These are phyloP conservation scores for Xerus rutilus DNA, from an alignment of 2,797 vertebrate genomes.

Conservation along the genomic window DNA sequence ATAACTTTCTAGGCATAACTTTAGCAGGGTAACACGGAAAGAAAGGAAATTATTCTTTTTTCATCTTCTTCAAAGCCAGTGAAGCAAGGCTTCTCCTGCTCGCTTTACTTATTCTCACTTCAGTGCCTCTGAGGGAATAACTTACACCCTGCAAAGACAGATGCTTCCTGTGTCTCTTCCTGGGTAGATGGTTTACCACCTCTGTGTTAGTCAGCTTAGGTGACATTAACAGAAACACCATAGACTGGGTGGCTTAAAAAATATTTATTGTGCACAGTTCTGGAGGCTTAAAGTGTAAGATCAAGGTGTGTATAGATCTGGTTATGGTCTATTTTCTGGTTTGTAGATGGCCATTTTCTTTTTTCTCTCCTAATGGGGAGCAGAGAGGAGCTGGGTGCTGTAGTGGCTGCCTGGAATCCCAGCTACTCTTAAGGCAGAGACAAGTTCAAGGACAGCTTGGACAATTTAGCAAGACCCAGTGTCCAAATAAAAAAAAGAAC, in stretches of 20 bases:
- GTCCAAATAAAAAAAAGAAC: too few species aligned
- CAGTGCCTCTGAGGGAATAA: neutral
- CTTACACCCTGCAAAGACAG: neutral
- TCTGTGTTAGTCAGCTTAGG: neutral
- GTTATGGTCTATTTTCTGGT: neutral
- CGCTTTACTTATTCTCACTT: neutral
- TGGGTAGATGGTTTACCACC: neutral
- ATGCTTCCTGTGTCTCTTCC: neutral
- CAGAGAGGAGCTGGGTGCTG: too few species aligned
- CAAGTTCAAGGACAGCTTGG: too few species aligned
- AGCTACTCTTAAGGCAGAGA: too few species aligned
- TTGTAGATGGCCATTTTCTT: neutral
- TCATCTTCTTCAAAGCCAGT: neutral
- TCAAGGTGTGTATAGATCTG: neutral
- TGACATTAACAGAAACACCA: neutral
- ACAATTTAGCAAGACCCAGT: too few species aligned
- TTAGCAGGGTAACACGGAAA: neutral
- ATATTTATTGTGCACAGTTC: neutral
- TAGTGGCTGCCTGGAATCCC: too few species aligned
- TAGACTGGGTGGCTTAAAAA: neutral
- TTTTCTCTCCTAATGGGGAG: neutral
- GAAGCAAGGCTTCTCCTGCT: neutral
- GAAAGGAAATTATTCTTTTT: neutral
- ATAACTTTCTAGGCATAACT: neutral
- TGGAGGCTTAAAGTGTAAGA: neutral